phyloP scores from a whole-genome alignment of 2,888 invertebrate genomes.

The Eristalis intricaria region DNA sequence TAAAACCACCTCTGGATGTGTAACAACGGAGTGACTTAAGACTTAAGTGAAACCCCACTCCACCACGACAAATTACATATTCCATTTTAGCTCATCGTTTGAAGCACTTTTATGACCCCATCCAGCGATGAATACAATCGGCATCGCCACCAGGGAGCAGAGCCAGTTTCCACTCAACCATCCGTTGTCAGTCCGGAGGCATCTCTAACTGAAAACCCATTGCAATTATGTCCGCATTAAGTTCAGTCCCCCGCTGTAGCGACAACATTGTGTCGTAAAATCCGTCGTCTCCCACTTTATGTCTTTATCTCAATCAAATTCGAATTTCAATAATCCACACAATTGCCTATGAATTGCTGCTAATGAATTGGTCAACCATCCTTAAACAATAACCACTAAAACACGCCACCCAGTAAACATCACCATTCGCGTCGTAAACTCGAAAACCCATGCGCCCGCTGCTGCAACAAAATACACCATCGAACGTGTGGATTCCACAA shows the following conservation, averaged over 20 bases:
- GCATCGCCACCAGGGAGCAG: not conserved
- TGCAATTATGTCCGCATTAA: not conserved
- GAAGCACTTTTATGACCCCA: too few relatives aligned
- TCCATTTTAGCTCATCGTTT: too few relatives aligned
- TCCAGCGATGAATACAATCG: not conserved
- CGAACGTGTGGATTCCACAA: not conserved
- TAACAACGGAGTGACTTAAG: too few relatives aligned
- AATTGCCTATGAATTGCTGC: conserved; percentile 10
- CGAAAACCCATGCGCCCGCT: not conserved
- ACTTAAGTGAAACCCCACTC: too few relatives aligned
- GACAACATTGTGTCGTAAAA: not conserved
- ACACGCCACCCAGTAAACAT: not conserved
- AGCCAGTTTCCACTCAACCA: not conserved
- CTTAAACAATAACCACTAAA: not conserved
- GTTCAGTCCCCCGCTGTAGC: not conserved
- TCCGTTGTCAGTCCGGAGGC: not conserved
- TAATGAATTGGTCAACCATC: not conserved
- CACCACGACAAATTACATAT: too few relatives aligned
- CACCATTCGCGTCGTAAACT: not conserved
- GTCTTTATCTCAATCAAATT: not conserved
- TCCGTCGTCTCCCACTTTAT: not conserved
- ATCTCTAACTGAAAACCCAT: not conserved
- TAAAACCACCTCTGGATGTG: too few relatives aligned
- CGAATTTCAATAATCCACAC: not conserved
- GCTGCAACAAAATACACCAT: not conserved